Base-by-base conservation (phyloP, 1,140 invertebrate genomes). In the Pachypsylla venusta region DNA sequence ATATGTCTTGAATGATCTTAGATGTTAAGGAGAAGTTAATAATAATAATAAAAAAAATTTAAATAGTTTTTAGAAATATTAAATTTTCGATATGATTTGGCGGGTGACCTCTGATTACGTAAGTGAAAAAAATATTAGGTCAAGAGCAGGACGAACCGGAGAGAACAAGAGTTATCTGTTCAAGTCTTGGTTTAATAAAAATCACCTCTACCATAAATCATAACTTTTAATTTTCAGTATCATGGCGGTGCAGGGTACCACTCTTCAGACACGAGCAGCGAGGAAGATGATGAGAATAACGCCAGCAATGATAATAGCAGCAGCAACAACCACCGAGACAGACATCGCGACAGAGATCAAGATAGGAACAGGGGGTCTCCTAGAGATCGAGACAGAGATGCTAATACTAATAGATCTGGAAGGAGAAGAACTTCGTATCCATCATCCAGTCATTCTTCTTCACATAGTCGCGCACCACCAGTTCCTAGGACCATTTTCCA, bases 401-500 rank as follows among this genome's bases (percentile, higher is more conserved):
- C 70, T 62, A 71, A 73, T 61, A 53, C n/a, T 16, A 22, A 12
- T 14, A 12, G 48, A 20, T 53, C 14, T 14, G 22, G 48, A 14
- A 22, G 22, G 20, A 53, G 48, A 20, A n/a, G 22, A 22, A 53
- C 48, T 20, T 12, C 48, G 10, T 35, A 35, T 35, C 30, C 30
- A 10, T 10, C 30, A 7, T 35, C 30, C 30, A n/a, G n/a, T n/a
- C n/a, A n/a, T n/a, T 35, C 30, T n/a, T 35, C 30, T n/a, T 35
- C 30, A 35, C 60, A 61, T 57, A 60, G 56, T 58, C 48, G 59
- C 54, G 64, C 54, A 24, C 27, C 57, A 35, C 56, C 42, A 39
- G 60, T 67, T 76, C 77, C 39, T 69, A 70, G 53, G 75, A 79
- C 79, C 56, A 77, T 83, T 62, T 84, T 84, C 67, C 81, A 84